Base-by-base conservation (phyloP, 1,140 invertebrate species). In the Drosophila leontia region DNA sequence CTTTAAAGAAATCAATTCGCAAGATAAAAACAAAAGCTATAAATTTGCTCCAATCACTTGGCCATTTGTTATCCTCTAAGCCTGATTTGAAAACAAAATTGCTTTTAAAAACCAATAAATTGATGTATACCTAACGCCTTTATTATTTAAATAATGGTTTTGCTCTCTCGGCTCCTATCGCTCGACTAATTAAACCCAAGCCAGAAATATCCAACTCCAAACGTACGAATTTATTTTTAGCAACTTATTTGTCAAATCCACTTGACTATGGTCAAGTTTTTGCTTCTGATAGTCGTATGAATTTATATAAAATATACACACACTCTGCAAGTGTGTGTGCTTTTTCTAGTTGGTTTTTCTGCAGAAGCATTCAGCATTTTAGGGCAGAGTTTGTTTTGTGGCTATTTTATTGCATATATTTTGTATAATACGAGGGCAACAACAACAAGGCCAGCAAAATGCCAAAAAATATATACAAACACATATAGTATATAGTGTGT, bases 351-450 rank as follows among this genome's bases (percentile, higher is more conserved):
- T 84, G 74, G 84, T 87, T 87, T 78, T 64, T 72, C 60, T 75
- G 55, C 15, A 51, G 48, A 61, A 63, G 58, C 68, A 72, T 64
- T 45, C 60, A 44, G 55, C 60, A 80, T 62, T 83, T 87, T 80
- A 67, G 84, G 64, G 17, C 76, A 74, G 72, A 78, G 84, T 88
- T 87, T 87, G 84, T 80, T 87, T 87, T 87, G 80, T 68, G 80
- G 77, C 72, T 83, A 88, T 88, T 87, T 88, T 78, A 87, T 80
- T 74, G 59, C 70, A 72, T 63, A 80, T 87, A 87, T 78, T 76
- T 80, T 61, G 78, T 84, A 85, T 88, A 83, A 80, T 80, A 78
- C 65, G 72, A 85, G 63, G 11, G 12, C 57, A 67, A 35, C 60
- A 68, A 42, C 58, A 78, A 82, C 75, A 51, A 55, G 34, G 53